phyloP scores from a whole-genome alignment of 2,113 vertebrate species.

The Brachirus orientalis region DNA sequence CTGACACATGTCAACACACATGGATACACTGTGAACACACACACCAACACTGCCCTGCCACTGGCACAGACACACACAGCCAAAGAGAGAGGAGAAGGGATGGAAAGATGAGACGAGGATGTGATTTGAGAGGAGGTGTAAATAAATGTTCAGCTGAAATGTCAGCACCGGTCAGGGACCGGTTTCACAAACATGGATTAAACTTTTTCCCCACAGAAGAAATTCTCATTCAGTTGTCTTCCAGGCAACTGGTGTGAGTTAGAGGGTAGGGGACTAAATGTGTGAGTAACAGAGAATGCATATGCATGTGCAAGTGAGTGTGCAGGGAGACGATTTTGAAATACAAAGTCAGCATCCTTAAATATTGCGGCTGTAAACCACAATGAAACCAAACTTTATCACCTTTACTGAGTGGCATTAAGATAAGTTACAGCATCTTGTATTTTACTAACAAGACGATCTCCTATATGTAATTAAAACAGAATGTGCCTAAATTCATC shows the following conservation, averaged over 20 bases:
- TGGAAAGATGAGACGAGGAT: conserved; percentile 53
- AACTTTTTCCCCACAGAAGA: neutral
- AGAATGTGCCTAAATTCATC: too few relatives aligned
- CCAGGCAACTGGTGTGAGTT: neutral
- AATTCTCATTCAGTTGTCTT: neutral
- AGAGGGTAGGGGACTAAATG: neutral
- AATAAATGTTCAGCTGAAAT: conserved; percentile 35
- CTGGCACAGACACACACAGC: conserved; percentile 59
- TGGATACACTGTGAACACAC: conserved; percentile 45
- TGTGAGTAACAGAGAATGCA: neutral
- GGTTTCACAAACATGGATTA: conserved; percentile 27
- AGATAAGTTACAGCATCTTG: neutral
- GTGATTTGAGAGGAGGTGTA: conserved; percentile 57
- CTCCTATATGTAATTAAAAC: too few relatives aligned
- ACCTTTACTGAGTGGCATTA: neutral
- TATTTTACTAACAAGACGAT: neutral
- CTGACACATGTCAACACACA: conserved; percentile 25
- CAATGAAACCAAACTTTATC: neutral
- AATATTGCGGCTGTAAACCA: neutral
- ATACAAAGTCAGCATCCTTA: neutral
- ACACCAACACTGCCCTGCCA: conserved; percentile 71
- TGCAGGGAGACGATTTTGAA: neutral
- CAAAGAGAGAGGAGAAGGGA: conserved; percentile 22
- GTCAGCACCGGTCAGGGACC: conserved; percentile 8
- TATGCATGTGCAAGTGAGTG: neutral